A percentile compares a stretch with the other conserved stretches of the same genome.
Evolutionary conservation across 2,797 vertebrate genomes (phyloP).

Genomic region (Peromyscus nudipes): DNA sequence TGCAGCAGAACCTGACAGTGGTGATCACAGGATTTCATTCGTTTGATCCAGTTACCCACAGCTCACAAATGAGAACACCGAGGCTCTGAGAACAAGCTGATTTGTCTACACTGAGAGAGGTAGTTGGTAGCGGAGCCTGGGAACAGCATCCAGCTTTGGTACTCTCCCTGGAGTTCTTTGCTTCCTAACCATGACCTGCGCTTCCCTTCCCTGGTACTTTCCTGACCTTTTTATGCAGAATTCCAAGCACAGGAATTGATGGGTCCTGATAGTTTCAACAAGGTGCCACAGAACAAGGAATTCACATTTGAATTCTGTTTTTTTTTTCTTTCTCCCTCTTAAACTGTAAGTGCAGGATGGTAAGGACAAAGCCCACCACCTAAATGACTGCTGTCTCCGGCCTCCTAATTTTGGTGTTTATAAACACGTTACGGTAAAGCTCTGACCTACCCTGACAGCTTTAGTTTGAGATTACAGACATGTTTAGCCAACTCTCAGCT

Average conservation of each 20-base stretch:
- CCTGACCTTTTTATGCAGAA: slow-evolving; percentile 43
- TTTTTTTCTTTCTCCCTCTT: slow-evolving; percentile 52
- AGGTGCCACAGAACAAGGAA: slow-evolving; percentile 69
- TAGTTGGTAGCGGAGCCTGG: background rate
- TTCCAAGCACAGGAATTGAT: slow-evolving; percentile 50
- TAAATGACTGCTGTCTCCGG: slow-evolving; percentile 35
- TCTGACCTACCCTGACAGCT: background rate
- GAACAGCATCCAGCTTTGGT: background rate
- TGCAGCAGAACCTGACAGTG: background rate
- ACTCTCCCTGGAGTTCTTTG: background rate
- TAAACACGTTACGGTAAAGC: background rate
- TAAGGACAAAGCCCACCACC: background rate
- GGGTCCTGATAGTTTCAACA: slow-evolving; percentile 75
- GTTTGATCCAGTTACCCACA: background rate
- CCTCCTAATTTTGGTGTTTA: slow-evolving; percentile 23
- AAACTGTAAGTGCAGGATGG: slow-evolving; percentile 34
- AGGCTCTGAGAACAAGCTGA: slow-evolving; percentile 25
- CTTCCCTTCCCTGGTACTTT: background rate
- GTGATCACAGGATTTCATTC: slow-evolving; percentile 41
- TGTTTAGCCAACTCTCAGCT: background rate
- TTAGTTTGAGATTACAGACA: background rate
- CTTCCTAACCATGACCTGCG: background rate
- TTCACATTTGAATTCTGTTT: slow-evolving; percentile 63
- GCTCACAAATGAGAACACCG: slow-evolving; percentile 45
- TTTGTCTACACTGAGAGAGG: background rate